Evolutionary conservation across 1,140 invertebrate species (phyloP).

Genomic region (Philaenus spumarius): DNA sequence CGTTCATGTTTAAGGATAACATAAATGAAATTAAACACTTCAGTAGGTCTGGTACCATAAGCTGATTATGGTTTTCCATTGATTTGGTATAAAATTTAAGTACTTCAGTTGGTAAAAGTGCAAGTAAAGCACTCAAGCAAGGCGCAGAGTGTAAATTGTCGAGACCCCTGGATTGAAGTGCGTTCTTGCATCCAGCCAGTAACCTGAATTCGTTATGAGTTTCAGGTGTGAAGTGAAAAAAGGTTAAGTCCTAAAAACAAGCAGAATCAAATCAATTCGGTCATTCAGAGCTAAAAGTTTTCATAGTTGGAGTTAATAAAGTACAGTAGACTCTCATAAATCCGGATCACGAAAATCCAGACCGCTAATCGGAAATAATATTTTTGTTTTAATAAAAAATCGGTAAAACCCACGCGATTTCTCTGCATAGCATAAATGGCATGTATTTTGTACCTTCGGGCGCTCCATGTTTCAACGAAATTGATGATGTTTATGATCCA

Average conservation of each 20-base stretch:
- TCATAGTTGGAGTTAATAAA: too few species aligned
- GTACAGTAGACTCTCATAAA: too few species aligned
- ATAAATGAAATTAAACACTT: conserved; percentile 51
- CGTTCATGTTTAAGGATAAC: conserved; percentile 48
- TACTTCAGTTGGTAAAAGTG: conserved; percentile 44
- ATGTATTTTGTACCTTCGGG: too few species aligned
- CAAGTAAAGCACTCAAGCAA: conserved; percentile 42
- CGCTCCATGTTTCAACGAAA: too few species aligned
- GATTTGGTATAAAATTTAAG: conserved; percentile 47
- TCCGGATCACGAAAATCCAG: too few species aligned
- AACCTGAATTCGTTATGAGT: conserved; percentile 42
- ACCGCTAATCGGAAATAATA: too few species aligned
- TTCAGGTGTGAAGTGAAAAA: conserved; percentile 43
- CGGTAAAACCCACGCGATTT: too few species aligned
- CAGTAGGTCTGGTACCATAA: conserved; percentile 53
- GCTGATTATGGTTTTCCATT: conserved; percentile 51
- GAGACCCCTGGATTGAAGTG: conserved; percentile 47
- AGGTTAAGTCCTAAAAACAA: conserved; percentile 44
- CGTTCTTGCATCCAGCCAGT: conserved; percentile 44
- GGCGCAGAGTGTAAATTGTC: conserved; percentile 48
- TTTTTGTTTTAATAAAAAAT: too few species aligned
- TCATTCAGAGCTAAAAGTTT: too few species aligned
- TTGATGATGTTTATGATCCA: too few species aligned
- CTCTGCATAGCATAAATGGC: too few species aligned
- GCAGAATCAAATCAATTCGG: too few species aligned